Evolutionary conservation across 2,888 invertebrate genomes (phyloP), one percentile per base, ranked within the genome.

Genomic region (Alcis repandata): DNA sequence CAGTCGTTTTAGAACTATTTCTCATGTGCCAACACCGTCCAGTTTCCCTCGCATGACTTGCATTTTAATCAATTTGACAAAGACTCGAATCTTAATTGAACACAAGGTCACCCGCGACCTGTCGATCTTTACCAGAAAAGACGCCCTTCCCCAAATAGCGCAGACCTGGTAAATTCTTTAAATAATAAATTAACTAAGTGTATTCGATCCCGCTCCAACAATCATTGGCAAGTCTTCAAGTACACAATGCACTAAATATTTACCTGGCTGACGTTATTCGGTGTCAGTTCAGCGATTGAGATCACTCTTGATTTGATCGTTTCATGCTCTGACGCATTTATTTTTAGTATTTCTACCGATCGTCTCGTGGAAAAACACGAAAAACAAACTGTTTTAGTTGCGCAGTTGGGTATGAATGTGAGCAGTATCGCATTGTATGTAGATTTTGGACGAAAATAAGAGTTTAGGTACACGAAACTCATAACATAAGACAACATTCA

Each of bases 221-320:
- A 89, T 90, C 76, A 86, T 87, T 91, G 91, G 91, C 91, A 89
- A 76, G 73, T 67, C 75, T 87, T 91, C 91, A 91, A 91, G 91
- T 87, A 87, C 90, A 79, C 79, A 80, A 78, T 86, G 88, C 85
- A 86, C 88, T 86, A 86, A 89, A 89, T 90, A 87, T 91, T 91
- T 90, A 91, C 90, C 90, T 91, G 89, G 81, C 81, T 80, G 81
- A 61, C 80, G 79, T 80, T 80, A 84, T 86, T 88, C 75, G 75
- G 79, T 83, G 83, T 84, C 79, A 85, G 76, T 63, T 58, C 65
- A 65, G 65, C 45, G 40, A 57, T 66, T 66, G 65, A 66, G 65
- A 61, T 66, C 65, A 53, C 65, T 66, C 65, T 66, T 66, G 51
- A 58, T 61, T 61, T 61, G 60, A 66, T 66, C 65, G 60, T 66